Conservation (phyloP, 2,888 invertebrate genomes). For the Drosophila trichaetosa region DNA sequence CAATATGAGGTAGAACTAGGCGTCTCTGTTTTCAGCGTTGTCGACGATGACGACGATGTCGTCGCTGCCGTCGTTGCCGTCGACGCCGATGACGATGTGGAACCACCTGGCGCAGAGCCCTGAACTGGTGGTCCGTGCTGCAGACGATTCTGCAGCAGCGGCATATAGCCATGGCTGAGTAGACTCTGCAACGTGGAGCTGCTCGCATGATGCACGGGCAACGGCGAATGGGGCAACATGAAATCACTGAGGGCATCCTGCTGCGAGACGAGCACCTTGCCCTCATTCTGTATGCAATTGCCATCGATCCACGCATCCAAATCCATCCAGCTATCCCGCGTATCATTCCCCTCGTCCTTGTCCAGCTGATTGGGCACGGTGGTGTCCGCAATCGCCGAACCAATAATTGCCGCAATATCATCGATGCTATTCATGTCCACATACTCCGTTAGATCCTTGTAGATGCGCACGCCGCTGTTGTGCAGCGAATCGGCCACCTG, state of each 20-base stretch:
- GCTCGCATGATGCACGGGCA: slow-evolving; percentile 87
- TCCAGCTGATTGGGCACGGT: slow-evolving; percentile 91
- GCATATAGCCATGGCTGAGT: slow-evolving; percentile 92
- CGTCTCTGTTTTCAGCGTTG: slow-evolving; percentile 88
- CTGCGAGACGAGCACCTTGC: slow-evolving; percentile 88
- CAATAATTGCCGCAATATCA: slow-evolving; percentile 94
- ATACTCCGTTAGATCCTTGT: slow-evolving; percentile 84
- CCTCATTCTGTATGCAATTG: slow-evolving; percentile 90
- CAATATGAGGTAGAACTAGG: slow-evolving; percentile 91
- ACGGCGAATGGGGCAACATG: slow-evolving; percentile 88
- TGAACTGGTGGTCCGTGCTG: slow-evolving; percentile 89
- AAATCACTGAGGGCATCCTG: slow-evolving; percentile 89
- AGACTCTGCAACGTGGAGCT: slow-evolving; percentile 91
- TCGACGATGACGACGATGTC: slow-evolving; percentile 22
- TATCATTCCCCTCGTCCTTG: slow-evolving; percentile 90
- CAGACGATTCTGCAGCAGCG: slow-evolving; percentile 91
- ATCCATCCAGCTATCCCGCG: slow-evolving; percentile 94
- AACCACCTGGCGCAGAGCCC: slow-evolving; percentile 16
- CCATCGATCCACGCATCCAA: slow-evolving; percentile 94
- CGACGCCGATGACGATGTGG: slow-evolving; percentile 7
- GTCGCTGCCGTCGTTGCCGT: slow-evolving; percentile 48
- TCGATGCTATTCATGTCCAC: slow-evolving; percentile 91
- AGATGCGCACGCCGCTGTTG: slow-evolving; percentile 85
- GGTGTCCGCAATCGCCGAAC: slow-evolving; percentile 95
- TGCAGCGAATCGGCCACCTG: slow-evolving; percentile 88